Percentiles rank a stretch among this genome's conserved stretches.
Conservation (phyloP, 2,888 invertebrate species). For the Chymomyza amoena region DNA sequence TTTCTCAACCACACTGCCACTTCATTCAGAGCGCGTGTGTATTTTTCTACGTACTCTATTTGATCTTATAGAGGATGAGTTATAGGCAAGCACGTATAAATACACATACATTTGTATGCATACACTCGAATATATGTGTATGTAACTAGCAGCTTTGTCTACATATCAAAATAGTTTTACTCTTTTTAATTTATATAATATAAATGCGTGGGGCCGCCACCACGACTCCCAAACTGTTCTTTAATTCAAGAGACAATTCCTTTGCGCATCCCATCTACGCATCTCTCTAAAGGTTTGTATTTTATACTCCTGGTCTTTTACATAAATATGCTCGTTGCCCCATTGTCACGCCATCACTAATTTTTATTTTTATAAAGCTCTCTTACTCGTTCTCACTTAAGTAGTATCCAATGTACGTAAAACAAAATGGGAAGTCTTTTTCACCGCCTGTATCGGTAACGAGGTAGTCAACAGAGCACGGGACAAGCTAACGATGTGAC, state of each 20-base stretch:
- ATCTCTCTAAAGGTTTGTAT: neutral
- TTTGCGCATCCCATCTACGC: neutral
- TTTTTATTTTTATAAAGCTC: neutral
- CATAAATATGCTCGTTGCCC: neutral
- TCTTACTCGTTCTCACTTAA: neutral
- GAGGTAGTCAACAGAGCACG: constrained; percentile 55
- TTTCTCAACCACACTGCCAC: constrained; percentile 32
- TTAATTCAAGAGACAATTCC: neutral
- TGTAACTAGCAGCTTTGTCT: neutral
- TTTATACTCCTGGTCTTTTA: neutral
- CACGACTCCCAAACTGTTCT: neutral
- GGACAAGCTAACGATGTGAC: constrained; percentile 34
- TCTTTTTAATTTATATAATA: too few relatives aligned
- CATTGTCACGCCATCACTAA: neutral
- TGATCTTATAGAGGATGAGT: constrained; percentile 31
- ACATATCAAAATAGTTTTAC: neutral
- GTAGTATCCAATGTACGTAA: constrained; percentile 1
- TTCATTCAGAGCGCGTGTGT: constrained; percentile 36
- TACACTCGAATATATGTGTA: neutral
- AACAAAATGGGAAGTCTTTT: constrained; percentile 8
- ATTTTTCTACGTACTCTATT: constrained; percentile 11
- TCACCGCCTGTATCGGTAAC: constrained; percentile 47
- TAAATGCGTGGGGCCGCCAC: neutral
- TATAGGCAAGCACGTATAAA: constrained; percentile 26
- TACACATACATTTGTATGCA: neutral